phyloP scores from a whole-genome alignment of 2,797 vertebrate genomes.

The Crax fasciolata region DNA sequence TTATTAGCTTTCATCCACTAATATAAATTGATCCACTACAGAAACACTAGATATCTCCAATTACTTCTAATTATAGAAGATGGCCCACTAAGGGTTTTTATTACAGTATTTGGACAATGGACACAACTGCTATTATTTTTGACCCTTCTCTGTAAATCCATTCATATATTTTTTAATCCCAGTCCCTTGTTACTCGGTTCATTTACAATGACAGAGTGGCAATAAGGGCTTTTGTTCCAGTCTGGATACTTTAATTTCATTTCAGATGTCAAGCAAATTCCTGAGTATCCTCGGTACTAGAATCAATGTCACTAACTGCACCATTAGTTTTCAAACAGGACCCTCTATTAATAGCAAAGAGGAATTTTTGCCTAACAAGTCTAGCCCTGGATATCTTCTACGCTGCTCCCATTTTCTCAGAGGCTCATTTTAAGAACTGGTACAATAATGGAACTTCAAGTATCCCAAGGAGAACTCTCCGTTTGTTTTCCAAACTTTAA shows the following conservation, averaged over 20 bases:
- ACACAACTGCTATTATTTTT: background rate
- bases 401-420: background rate
- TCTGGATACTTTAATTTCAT: background rate
- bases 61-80: background rate
- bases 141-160: background rate
- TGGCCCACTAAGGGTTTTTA: background rate
- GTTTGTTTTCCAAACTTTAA: background rate
- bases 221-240: background rate
- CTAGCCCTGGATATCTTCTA: background rate
- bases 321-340: slow-evolving; percentile 11
- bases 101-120: background rate
- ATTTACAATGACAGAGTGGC: background rate
- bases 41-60: background rate
- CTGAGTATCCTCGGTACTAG: background rate
- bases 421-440: background rate
- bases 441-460: background rate
- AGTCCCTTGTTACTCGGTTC: background rate
- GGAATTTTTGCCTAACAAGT: background rate
- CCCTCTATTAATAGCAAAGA: background rate
- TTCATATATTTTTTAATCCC: background rate
- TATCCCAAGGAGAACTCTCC: background rate
- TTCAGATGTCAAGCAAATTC: background rate
- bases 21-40: background rate
- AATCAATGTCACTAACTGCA: background rate
- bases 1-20: background rate